These are phyloP conservation scores for Sturnira hondurensis DNA, from an alignment of 2,113 vertebrate genomes.

Conservation along the genomic window DNA sequence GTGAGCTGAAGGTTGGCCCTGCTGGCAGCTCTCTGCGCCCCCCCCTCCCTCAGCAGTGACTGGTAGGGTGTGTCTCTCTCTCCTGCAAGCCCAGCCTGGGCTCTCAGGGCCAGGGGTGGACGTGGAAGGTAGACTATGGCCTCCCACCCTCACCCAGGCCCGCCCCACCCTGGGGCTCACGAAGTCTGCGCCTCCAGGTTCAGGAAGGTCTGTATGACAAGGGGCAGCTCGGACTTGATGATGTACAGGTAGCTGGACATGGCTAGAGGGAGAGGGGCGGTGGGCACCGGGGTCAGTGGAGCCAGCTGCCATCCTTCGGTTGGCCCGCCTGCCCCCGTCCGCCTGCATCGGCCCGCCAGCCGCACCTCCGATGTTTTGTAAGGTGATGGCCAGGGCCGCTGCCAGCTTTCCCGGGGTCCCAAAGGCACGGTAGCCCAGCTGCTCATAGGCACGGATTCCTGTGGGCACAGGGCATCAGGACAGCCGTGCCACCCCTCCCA, in stretches of 20 bases:
- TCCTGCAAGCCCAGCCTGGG: neutral
- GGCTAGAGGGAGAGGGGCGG: slow-evolving; percentile 79
- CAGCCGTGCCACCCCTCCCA: neutral
- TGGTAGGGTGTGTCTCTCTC: neutral
- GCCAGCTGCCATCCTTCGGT: too few species aligned
- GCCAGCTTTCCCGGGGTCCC: slow-evolving; percentile 96
- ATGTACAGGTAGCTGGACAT: slow-evolving; percentile 99
- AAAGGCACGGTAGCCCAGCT: slow-evolving; percentile 94
- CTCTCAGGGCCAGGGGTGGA: neutral
- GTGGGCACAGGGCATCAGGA: neutral
- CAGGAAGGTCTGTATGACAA: slow-evolving; percentile 97
- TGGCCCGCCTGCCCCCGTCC: accelerated
- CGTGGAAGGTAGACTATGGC: neutral
- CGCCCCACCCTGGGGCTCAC: slow-evolving; percentile 79
- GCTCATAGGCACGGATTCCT: slow-evolving; percentile 97
- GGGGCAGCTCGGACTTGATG: slow-evolving; percentile 95
- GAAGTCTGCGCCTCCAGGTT: slow-evolving; percentile 84
- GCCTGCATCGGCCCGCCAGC: neutral
- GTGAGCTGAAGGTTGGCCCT: neutral
- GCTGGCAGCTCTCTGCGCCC: neutral
- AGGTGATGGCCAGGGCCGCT: slow-evolving; percentile 92
- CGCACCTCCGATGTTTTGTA: slow-evolving; percentile 98
- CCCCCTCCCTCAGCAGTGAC: neutral
- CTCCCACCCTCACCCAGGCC: neutral
- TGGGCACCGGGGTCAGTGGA: neutral